Conservation (phyloP, 2,797 vertebrate genomes). For the Microhierax caerulescens region DNA sequence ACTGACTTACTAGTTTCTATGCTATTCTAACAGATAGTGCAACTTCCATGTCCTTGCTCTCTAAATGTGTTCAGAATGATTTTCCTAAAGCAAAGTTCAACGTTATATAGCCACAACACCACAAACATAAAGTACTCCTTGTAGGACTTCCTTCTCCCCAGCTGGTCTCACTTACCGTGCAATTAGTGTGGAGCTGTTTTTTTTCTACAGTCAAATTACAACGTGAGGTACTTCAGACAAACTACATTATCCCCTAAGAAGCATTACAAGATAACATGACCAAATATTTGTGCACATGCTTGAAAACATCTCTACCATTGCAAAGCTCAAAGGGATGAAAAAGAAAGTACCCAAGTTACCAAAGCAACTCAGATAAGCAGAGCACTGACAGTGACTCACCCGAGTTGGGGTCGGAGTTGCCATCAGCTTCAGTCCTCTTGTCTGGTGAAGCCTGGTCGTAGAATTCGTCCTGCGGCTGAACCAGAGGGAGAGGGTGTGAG, state of each 20-base stretch:
- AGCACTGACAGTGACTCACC: constrained; percentile 80
- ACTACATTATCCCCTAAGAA: neutral
- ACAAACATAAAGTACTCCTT: neutral
- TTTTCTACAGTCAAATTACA: neutral
- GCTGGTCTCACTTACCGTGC: neutral
- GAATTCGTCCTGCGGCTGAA: constrained; percentile 99
- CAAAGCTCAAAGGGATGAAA: neutral
- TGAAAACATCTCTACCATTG: neutral
- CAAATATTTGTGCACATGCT: neutral
- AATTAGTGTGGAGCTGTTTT: neutral
- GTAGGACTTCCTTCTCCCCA: neutral
- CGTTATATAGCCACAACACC: neutral
- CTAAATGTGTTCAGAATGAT: neutral
- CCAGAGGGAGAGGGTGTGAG: constrained; percentile 99
- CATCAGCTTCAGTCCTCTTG: constrained; percentile 98
- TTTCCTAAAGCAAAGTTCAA: neutral
- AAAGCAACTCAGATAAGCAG: neutral
- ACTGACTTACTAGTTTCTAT: neutral
- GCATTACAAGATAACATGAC: neutral
- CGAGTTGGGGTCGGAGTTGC: constrained; percentile 98
- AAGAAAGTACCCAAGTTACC: neutral
- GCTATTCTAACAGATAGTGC: neutral
- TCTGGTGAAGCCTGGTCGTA: constrained; percentile 97
- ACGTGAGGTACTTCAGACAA: neutral
- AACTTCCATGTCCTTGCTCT: neutral